A percentile compares a stretch with the other conserved stretches of the same genome.
Evolutionary conservation across 2,888 invertebrate species (phyloP).

Genomic region (Mimachlamys varia): DNA sequence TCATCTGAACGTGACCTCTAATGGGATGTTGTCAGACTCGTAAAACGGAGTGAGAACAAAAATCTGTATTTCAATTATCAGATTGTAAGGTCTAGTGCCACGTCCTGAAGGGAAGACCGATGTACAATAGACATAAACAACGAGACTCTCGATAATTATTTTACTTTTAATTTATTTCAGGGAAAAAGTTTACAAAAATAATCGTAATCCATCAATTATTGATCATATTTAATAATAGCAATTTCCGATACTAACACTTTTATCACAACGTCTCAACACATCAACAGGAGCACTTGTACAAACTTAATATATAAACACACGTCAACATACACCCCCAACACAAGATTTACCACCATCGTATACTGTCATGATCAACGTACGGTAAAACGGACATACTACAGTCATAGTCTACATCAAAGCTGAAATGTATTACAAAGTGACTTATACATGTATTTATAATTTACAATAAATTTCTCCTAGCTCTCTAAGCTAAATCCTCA

Average conservation of each 20-base stretch:
- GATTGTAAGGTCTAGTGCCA: too few relatives aligned
- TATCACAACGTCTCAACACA: constrained; percentile 4
- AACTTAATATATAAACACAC: background rate
- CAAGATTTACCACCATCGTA: background rate
- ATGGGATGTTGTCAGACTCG: too few relatives aligned
- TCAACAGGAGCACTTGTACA: background rate
- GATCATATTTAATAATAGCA: background rate
- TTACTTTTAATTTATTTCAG: background rate
- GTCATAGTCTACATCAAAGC: background rate
- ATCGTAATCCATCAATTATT: background rate
- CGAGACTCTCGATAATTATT: background rate
- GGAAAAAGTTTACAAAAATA: constrained; percentile 26
- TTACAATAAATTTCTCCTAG: background rate
- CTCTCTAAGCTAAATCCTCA: background rate
- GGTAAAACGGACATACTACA: background rate
- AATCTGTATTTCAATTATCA: too few relatives aligned
- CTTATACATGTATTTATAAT: background rate
- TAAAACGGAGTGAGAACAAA: too few relatives aligned
- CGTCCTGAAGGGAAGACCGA: too few relatives aligned
- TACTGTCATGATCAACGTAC: too few relatives aligned
- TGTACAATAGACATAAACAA: too few relatives aligned
- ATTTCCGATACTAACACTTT: background rate
- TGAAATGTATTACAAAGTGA: background rate
- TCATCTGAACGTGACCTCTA: too few relatives aligned
- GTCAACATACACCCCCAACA: background rate